Conservation (phyloP, 2,113 vertebrate genomes). For the Daphoenositta chrysoptera region DNA sequence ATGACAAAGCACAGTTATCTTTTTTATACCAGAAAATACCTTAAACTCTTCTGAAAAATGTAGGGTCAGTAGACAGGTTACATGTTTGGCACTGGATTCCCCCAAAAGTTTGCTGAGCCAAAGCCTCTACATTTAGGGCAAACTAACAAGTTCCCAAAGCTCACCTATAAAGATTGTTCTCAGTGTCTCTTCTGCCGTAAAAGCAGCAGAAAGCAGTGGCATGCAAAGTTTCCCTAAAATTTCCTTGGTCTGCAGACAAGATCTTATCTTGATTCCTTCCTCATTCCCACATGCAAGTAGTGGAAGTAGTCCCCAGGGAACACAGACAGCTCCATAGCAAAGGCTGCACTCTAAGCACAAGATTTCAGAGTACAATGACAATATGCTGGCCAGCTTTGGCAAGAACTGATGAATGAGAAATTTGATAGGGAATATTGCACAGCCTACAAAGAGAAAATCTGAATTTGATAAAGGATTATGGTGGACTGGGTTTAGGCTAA, state of each 20-base stretch:
- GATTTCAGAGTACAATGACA: background rate
- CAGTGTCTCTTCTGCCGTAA: background rate
- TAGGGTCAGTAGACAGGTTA: background rate
- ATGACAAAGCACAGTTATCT: constrained; percentile 34
- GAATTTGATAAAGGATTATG: constrained; percentile 49
- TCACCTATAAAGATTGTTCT: background rate
- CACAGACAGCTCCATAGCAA: background rate
- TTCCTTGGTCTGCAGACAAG: background rate
- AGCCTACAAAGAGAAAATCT: constrained; percentile 35
- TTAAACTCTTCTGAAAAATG: background rate
- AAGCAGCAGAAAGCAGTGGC: background rate
- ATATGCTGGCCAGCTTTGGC: background rate
- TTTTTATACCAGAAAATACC: constrained; percentile 6
- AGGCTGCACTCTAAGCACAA: background rate
- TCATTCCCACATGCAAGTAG: background rate
- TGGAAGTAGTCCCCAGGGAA: background rate
- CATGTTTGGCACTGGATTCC: background rate
- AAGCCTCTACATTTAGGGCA: background rate
- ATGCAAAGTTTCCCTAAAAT: background rate
- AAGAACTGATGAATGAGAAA: background rate
- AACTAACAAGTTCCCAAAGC: background rate
- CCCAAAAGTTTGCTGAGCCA: background rate
- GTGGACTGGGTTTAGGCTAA: constrained; percentile 37
- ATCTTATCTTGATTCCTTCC: background rate
- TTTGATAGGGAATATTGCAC: constrained; percentile 31